Percentiles rank a stretch among this genome's conserved stretches.
Conservation (phyloP, 1,140 invertebrate species). For the Atta texana region DNA sequence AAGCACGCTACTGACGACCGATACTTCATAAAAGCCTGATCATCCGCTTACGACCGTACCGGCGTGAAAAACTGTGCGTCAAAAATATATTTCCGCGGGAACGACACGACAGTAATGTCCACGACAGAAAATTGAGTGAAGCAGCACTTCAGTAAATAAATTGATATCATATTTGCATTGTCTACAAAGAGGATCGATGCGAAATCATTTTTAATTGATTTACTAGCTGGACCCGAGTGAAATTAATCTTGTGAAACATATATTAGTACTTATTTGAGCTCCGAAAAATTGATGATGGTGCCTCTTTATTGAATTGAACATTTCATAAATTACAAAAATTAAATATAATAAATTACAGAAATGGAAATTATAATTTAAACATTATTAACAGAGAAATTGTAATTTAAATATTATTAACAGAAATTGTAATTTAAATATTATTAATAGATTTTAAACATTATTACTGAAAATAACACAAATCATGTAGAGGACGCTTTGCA, state of each 20-base stretch:
- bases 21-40: conserved; percentile 70
- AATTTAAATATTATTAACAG: conserved; percentile 38
- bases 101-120: conserved; percentile 55
- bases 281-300: conserved; percentile 36
- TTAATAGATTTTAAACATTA: conserved; percentile 21
- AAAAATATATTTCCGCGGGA: conserved; percentile 66
- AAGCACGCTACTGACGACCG: conserved; percentile 66
- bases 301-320: conserved; percentile 8
- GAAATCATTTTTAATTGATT: conserved; percentile 64
- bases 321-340: conserved; percentile 42
- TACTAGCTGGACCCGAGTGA: conserved; percentile 37
- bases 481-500: background rate
- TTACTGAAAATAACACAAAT: conserved; percentile 28
- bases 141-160: conserved; percentile 60
- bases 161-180: conserved; percentile 63
- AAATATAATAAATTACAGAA: conserved; percentile 43
- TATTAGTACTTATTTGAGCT: conserved; percentile 37
- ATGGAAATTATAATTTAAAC: conserved; percentile 31
- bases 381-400: conserved; percentile 21
- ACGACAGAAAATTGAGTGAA: conserved; percentile 63
- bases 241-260: conserved; percentile 56
- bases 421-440: background rate
- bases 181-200: conserved; percentile 56
- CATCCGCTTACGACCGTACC: conserved; percentile 50
- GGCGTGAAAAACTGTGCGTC: conserved; percentile 69